Conservation (phyloP, 92 coral and sea anemone species). For the Bergia puertoricense region DNA sequence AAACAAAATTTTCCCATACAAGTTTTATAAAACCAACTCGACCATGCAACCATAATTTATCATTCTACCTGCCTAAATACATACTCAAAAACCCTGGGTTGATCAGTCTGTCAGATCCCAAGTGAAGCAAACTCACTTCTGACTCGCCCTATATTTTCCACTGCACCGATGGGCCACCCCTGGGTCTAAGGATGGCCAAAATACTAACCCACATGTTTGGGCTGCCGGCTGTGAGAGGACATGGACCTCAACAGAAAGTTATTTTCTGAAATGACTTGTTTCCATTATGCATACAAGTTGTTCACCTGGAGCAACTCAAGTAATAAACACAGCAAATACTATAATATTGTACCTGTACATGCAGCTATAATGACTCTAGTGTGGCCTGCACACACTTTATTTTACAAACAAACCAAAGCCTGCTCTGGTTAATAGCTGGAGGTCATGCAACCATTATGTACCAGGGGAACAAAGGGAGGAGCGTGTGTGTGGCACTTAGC, state of each 20-base stretch:
- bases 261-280: neutral
- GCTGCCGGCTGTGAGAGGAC: neutral
- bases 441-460: neutral
- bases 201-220: neutral
- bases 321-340: neutral
- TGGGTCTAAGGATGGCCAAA: no score
- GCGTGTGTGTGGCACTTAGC: no score
- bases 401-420: slow-evolving; percentile 31
- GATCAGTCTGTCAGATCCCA: no score
- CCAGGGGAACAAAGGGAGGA: neutral
- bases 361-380: neutral
- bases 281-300: neutral
- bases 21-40: no score
- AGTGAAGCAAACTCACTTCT: no score
- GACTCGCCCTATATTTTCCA: no score
- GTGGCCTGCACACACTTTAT: slow-evolving; percentile 24
- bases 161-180: no score
- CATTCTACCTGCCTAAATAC: no score
- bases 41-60: no score
- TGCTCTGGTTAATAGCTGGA: neutral
- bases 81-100: no score
- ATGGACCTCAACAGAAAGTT: neutral
- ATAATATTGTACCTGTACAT: neutral
- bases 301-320: slow-evolving; percentile 1
- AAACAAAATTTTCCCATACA: no score